Base-by-base conservation (phyloP, 2,888 invertebrate species). In the Penaeus monodon region DNA sequence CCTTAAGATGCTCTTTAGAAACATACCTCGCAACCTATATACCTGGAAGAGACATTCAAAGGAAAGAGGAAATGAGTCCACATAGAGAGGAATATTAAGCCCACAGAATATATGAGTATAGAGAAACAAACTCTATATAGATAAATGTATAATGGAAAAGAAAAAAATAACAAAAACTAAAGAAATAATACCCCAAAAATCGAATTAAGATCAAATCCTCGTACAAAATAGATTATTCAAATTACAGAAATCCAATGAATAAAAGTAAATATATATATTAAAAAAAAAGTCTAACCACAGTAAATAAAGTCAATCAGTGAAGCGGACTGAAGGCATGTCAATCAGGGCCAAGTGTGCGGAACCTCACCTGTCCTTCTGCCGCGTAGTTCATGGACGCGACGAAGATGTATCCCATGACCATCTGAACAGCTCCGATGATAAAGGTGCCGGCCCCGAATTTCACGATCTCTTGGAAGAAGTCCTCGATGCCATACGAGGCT, bases 371-470 rank as follows among this genome's bases (percentile, higher is more conserved):
- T 91, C 93, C 94, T n/a, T 95, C 93, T 0, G 95, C 95, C 20
- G 94, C 93, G 85, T 94, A 93, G 92, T 95, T 96, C 89, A 95
- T 93, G 12, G 95, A 92, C 91, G 95, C 94, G 0, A 95, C 94
- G 88, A 95, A 94, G 86, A 95, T 92, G 33, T 94, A 94, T 0
- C 94, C 94, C 7, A 94, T 93, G 29, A 95, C 91, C 91, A 95
- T 94, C 92, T 95, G 94, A 0, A 94, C 88, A 0, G 94, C 79
- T 0, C 94, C 94, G 82, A 95, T 93, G 7, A 94, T 93, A 66
- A 92, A 93, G 20, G 93, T 92, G 91, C 90, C 90, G 2, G 81
- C 81, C 20, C 88, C 89, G 70, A 88, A 88, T 63, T 70, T 74
- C 7, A 82, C 68, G 10, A 86, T 65, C 7, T 82, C 85, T 20